Evolutionary conservation across 2,113 vertebrate species (phyloP).

Genomic region (Myiopsitta monachus): DNA sequence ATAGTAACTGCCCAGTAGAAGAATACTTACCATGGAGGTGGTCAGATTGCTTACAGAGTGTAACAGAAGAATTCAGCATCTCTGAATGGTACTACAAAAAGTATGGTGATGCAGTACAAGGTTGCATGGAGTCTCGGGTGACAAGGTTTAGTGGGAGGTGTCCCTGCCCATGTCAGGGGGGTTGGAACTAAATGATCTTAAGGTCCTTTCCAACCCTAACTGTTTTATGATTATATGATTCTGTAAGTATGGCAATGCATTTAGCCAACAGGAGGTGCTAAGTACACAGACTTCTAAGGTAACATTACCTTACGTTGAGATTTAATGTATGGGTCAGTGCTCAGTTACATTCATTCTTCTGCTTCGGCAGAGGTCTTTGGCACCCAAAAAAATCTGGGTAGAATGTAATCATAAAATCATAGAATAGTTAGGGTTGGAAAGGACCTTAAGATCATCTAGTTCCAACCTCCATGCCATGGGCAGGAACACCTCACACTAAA

Average conservation of each 20-base stretch:
- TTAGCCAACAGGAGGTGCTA: background rate
- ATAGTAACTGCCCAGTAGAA: background rate
- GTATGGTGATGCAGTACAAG: background rate
- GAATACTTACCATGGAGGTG: background rate
- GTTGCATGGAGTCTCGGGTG: background rate
- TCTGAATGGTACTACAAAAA: background rate
- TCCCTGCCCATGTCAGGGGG: background rate
- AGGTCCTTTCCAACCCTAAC: background rate
- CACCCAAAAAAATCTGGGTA: background rate
- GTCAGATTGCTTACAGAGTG: background rate
- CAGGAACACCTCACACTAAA: no score
- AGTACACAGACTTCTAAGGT: background rate
- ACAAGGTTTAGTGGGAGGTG: background rate
- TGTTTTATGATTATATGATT: background rate
- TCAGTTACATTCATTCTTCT: background rate
- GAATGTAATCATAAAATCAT: background rate
- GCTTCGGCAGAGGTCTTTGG: background rate
- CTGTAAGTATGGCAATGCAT: no score
- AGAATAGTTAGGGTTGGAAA: no score
- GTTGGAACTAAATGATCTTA: background rate
- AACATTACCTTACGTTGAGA: background rate
- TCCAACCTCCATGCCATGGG: no score
- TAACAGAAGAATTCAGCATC: background rate
- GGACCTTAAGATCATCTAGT: no score
- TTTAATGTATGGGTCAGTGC: background rate